Base-by-base conservation (phyloP, 2,888 invertebrate genomes). In the Polymixis flavicincta region DNA sequence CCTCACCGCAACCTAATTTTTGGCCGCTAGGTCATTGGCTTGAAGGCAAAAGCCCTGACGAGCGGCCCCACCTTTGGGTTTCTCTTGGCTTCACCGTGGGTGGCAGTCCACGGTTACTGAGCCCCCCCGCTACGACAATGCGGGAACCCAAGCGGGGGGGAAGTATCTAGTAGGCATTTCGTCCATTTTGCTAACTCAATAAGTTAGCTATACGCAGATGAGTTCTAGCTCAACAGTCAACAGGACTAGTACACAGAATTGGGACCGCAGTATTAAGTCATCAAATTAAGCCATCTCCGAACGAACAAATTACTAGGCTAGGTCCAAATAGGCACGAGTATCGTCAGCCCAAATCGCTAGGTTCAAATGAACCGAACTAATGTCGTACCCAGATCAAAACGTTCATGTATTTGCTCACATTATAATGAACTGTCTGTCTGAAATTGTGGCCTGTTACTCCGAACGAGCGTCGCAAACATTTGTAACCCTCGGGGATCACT, bases 401-500 rank as follows among this genome's bases (percentile, higher is more conserved):
- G 55, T 54, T 74, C 74, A 50, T 78, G n/a, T 75, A 79, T 83
- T 71, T 61, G 80, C 71, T 76, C 45, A 55, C 63, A 71, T 80
- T 74, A 74, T 80, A 80, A 84, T 76, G 69, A 80, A 72, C 80
- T 76, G 69, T 80, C 61, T 76, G 61, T 64, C 65, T 82, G 71
- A 61, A 71, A 67, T 55, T 67, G 73, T 75, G 17, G 75, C 59
- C 54, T 52, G 71, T 77, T 75, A 67, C 66, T 73, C 50, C n/a
- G 65, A 71, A 79, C 76, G 73, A 75, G 64, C 63, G 65, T 71
- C 61, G 70, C 81, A 70, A 77, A 73, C 79, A 76, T 84, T 83
- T 72, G 73, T 59, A 68, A 74, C 74, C 52, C 84, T 76, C 82
- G 22, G 76, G 82, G 86, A 65, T 74, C 73, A 65, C 79, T 85